Conservation (phyloP, 2,797 vertebrate genomes). For the Neopelma chrysocephalum region DNA sequence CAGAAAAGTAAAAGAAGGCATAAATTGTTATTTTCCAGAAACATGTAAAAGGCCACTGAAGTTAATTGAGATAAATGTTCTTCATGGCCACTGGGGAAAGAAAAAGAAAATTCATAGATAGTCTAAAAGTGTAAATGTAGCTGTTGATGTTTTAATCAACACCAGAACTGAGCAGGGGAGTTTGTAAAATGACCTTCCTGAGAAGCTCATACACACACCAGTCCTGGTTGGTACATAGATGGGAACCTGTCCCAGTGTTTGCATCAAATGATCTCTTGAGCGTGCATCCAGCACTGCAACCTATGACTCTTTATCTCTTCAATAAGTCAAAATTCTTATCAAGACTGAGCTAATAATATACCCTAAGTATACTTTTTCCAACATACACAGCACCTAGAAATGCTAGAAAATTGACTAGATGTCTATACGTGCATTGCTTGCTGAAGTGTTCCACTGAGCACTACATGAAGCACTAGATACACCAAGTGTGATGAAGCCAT, state of each 20-base stretch:
- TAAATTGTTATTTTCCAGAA: neutral
- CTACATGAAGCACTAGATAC: neutral
- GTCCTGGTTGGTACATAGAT: neutral
- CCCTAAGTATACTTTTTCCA: neutral
- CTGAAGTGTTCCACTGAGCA: neutral
- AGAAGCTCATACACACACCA: neutral
- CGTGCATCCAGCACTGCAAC: neutral
- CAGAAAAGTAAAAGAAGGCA: neutral
- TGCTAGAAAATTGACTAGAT: neutral
- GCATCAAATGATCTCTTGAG: neutral
- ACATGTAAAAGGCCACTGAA: neutral
- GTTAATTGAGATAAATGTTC: neutral
- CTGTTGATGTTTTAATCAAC: constrained; percentile 11
- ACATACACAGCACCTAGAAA: neutral
- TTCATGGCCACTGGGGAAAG: neutral
- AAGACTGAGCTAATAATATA: neutral
- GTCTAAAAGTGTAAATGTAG: neutral
- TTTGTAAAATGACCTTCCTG: neutral
- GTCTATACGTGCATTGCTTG: neutral
- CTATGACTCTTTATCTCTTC: neutral
- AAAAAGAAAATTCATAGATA: neutral
- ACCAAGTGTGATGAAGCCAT: neutral
- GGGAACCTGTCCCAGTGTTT: neutral
- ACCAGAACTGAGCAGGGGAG: neutral
- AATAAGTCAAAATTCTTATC: neutral